Evolutionary conservation across 2,888 invertebrate species (phyloP).

Genomic region (Hecatera dysodea): DNA sequence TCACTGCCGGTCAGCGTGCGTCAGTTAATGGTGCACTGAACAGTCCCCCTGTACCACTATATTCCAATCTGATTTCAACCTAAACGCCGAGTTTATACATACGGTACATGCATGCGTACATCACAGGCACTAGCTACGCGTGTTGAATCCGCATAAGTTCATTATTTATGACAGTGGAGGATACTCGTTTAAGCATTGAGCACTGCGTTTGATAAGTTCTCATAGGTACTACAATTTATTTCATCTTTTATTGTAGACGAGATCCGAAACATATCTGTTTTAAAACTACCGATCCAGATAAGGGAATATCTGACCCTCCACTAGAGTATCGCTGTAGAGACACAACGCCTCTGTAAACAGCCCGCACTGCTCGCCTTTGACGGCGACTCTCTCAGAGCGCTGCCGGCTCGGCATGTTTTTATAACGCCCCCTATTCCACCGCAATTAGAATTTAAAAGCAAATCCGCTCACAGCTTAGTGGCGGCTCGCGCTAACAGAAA

Average conservation of each 20-base stretch:
- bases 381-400: conserved; percentile 34
- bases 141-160: background rate
- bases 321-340: background rate
- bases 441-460: conserved; percentile 59
- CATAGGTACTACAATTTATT: background rate
- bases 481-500: conserved; percentile 7
- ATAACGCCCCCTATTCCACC: conserved; percentile 31
- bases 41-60: background rate
- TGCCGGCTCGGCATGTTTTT: conserved; percentile 37
- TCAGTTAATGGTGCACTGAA: background rate
- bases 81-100: background rate
- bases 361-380: conserved; percentile 30
- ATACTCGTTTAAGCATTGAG: background rate
- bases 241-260: background rate
- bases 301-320: background rate
- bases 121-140: too few relatives aligned
- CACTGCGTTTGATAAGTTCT: conserved; percentile 1
- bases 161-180: conserved; percentile 1
- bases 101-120: background rate
- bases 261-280: too few relatives aligned
- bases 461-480: conserved; percentile 23
- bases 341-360: conserved; percentile 23
- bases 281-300: background rate
- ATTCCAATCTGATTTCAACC: background rate
- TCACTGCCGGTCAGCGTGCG: background rate